phyloP scores from a whole-genome alignment of 2,888 invertebrate genomes.

The Leucophenga montana region DNA sequence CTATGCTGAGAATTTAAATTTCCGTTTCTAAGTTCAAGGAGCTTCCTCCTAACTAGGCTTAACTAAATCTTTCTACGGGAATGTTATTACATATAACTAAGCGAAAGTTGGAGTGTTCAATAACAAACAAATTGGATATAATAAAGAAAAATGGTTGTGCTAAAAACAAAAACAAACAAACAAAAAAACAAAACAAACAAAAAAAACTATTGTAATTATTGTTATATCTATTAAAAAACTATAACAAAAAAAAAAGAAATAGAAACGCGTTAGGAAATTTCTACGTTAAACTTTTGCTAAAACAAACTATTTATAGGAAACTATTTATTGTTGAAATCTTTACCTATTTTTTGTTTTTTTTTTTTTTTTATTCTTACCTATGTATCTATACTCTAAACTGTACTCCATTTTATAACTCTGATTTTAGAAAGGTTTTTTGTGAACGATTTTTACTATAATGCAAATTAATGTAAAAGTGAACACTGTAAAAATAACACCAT shows the following conservation, averaged over 20 bases:
- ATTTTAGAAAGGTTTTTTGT: conserved; percentile 26
- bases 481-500: conserved; percentile 70
- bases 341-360: conserved; percentile 41
- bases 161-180: conserved; percentile 33
- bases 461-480: conserved; percentile 44
- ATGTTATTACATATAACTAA: too few species aligned
- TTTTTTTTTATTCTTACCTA: conserved; percentile 34
- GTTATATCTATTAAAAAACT: too few species aligned
- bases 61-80: too few species aligned
- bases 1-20: conserved; percentile 28
- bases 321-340: conserved; percentile 42
- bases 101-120: conserved; percentile 28
- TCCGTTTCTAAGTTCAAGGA: conserved; percentile 45
- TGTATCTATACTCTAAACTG: conserved; percentile 32
- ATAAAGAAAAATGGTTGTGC: conserved; percentile 60
- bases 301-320: conserved; percentile 18
- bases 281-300: conserved; percentile 51
- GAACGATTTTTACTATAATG: conserved; percentile 35
- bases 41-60: too few species aligned
- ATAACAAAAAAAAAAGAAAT: conserved; percentile 39
- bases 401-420: conserved; percentile 28
- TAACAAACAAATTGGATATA: conserved; percentile 31
- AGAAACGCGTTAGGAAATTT: conserved; percentile 25
- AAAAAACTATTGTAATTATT: conserved; percentile 33
- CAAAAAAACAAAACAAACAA: conserved; percentile 13